These are phyloP conservation scores for Brachypodius melanocephalos DNA, from an alignment of 2,113 vertebrate species.

Conservation along the genomic window DNA sequence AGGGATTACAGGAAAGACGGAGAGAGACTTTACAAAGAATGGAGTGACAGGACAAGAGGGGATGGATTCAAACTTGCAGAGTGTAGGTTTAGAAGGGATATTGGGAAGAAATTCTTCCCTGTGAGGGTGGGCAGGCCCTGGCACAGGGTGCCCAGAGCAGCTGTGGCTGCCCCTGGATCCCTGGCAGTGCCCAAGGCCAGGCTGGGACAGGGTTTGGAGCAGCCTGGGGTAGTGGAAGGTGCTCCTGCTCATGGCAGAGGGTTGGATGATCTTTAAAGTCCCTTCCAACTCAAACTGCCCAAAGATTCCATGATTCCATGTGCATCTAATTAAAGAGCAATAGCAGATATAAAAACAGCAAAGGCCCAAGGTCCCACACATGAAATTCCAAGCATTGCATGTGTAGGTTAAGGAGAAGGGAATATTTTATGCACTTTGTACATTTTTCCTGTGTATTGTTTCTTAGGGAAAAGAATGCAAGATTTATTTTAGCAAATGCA, in stretches of 20 bases:
- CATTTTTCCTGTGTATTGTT: neutral
- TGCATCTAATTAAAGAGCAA: neutral
- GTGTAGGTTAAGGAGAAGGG: neutral
- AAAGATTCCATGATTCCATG: neutral
- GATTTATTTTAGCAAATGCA: neutral
- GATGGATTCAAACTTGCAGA: too few species aligned
- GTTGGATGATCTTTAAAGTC: neutral
- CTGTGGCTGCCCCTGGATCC: neutral
- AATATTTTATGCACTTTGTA: neutral
- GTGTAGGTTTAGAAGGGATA: too few species aligned
- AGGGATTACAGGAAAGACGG: neutral
- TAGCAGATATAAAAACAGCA: neutral
- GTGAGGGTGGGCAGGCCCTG: accelerated
- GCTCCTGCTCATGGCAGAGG: neutral
- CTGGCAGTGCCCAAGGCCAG: neutral
- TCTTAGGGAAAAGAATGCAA: neutral
- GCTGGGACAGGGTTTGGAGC: accelerated
- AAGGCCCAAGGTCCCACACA: neutral
- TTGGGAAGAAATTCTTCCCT: accelerated
- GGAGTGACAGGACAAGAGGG: neutral
- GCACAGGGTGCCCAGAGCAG: neutral
- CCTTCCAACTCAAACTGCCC: neutral
- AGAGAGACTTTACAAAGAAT: neutral
- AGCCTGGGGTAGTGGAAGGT: accelerated
- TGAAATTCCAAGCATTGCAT: neutral